These are phyloP conservation scores for Antennarius striatus DNA, from an alignment of 2,113 vertebrate genomes.

Conservation along the genomic window DNA sequence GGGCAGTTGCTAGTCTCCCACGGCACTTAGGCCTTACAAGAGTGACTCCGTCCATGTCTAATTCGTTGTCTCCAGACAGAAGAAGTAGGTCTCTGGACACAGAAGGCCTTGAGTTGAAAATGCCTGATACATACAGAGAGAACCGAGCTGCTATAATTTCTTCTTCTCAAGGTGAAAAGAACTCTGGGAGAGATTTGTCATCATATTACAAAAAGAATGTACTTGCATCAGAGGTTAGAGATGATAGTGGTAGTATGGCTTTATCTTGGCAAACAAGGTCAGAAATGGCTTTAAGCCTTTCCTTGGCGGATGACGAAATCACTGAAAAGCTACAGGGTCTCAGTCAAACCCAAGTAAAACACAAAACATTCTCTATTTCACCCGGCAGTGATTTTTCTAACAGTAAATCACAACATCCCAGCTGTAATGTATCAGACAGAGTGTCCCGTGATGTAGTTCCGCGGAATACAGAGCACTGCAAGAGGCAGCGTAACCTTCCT, in stretches of 20 bases:
- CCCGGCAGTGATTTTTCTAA: slow-evolving; percentile 27
- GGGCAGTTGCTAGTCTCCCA: slow-evolving; percentile 92
- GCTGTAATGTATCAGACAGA: slow-evolving; percentile 37
- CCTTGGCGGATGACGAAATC: slow-evolving; percentile 49
- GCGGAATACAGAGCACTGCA: slow-evolving; percentile 51
- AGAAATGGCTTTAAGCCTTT: slow-evolving; percentile 57
- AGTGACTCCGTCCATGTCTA: slow-evolving; percentile 78
- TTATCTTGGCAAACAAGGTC: slow-evolving; percentile 68
- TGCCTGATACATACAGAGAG: slow-evolving; percentile 70
- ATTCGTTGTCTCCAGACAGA: slow-evolving; percentile 84
- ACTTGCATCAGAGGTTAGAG: slow-evolving; percentile 54
- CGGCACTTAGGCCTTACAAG: slow-evolving; percentile 86
- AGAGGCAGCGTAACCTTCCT: slow-evolving; percentile 75
- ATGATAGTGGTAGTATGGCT: slow-evolving; percentile 47
- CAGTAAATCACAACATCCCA: slow-evolving; percentile 38
- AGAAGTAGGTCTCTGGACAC: slow-evolving; percentile 93
- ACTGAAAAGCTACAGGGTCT: slow-evolving; percentile 41
- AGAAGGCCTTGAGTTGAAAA: slow-evolving; percentile 85
- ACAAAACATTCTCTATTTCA: slow-evolving; percentile 33
- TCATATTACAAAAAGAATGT: slow-evolving; percentile 69
- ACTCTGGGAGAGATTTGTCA: slow-evolving; percentile 56
- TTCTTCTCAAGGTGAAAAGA: slow-evolving; percentile 53
- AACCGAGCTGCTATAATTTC: slow-evolving; percentile 48
- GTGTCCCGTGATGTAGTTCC: slow-evolving; percentile 51
- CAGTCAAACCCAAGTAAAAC: slow-evolving; percentile 47